These are phyloP conservation scores for Rhinichthys osculus DNA, from an alignment of 2,797 vertebrate genomes.

Conservation along the genomic window DNA sequence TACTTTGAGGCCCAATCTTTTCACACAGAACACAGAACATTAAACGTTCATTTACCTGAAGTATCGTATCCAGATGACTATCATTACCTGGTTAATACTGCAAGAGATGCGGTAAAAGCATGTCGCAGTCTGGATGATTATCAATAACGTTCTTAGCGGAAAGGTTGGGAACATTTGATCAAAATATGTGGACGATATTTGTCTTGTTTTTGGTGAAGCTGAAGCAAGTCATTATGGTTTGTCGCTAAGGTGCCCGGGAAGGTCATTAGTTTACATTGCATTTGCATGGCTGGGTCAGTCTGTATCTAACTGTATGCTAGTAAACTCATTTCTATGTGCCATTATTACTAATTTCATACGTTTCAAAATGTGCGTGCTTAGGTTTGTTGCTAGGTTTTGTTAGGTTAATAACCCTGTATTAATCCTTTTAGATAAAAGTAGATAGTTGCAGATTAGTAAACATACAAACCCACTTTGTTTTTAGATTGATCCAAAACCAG, in stretches of 20 bases:
- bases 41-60: not conserved
- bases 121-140: not conserved
- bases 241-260: not conserved
- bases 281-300: not conserved
- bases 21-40: too few species aligned
- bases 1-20: not conserved
- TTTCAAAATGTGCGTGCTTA: not conserved
- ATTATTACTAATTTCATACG: not conserved
- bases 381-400: not conserved
- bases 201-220: not conserved
- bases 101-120: not conserved
- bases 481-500: not conserved
- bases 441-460: not conserved
- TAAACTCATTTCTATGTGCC: not conserved
- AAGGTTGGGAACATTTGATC: not conserved
- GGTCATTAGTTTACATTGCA: not conserved
- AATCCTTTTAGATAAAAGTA: not conserved
- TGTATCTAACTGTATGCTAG: not conserved
- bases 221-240: not conserved
- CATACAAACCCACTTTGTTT: not conserved
- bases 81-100: not conserved
- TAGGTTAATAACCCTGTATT: not conserved
- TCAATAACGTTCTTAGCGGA: not conserved
- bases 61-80: not conserved
- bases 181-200: not conserved